Evolutionary conservation across 2,113 vertebrate genomes (phyloP).

Genomic region (Rattus norvegicus): DNA sequence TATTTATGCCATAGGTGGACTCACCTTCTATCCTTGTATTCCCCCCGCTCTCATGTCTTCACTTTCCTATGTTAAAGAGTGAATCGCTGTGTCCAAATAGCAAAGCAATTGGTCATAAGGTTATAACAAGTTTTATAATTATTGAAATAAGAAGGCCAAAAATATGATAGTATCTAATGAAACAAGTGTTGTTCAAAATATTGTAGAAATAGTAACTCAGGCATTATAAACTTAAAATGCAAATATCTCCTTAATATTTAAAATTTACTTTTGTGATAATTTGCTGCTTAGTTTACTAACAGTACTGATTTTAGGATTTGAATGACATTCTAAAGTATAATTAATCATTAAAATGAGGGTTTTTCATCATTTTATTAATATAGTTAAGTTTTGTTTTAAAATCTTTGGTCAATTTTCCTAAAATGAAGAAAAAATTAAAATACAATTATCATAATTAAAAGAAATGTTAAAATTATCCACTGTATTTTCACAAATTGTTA

Average conservation of each 20-base stretch:
- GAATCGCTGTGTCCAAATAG: not conserved
- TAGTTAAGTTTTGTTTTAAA: conserved; percentile 2
- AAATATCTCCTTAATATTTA: not conserved
- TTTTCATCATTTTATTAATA: conserved; percentile 19
- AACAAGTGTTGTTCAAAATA: not conserved
- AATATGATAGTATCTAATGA: not conserved
- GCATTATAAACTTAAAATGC: not conserved
- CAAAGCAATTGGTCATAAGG: not conserved
- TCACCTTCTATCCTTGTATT: no score
- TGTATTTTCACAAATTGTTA: not conserved
- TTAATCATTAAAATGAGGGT: not conserved
- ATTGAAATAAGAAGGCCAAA: conserved; percentile 17
- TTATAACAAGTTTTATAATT: not conserved
- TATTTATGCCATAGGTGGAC: not conserved
- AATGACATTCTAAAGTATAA: not conserved
- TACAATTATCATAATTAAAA: conserved; percentile 20
- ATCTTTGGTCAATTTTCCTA: not conserved
- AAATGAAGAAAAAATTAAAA: not conserved
- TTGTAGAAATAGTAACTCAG: not conserved
- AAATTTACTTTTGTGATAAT: not conserved
- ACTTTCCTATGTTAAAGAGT: not conserved
- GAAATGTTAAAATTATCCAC: not conserved
- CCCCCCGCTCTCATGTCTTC: not conserved
- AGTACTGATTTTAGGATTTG: conserved; percentile 1
- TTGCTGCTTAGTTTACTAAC: conserved; percentile 3